phyloP scores from a whole-genome alignment of 2,113 vertebrate species.

The Notechis scutatus region DNA sequence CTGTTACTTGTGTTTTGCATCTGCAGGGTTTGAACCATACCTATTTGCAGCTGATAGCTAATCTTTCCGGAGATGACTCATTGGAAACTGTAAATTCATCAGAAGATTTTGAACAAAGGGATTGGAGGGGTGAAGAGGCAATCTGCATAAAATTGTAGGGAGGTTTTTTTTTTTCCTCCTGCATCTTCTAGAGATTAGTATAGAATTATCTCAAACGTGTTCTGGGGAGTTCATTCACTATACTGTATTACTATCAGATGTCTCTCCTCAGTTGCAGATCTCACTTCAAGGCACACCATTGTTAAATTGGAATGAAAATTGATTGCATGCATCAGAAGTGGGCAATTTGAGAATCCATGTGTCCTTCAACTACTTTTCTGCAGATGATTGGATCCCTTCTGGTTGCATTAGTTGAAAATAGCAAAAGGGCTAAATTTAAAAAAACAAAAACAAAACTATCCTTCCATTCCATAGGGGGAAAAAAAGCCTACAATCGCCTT shows the following conservation, averaged over 20 bases:
- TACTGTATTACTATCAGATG: neutral
- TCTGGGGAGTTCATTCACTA: neutral
- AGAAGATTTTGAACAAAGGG: conserved; percentile 53
- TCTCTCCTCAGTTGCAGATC: neutral
- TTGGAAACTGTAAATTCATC: conserved; percentile 41
- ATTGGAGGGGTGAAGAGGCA: conserved; percentile 19
- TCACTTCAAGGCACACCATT: neutral
- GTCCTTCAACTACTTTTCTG: neutral
- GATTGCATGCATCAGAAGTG: neutral
- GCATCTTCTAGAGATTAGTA: neutral
- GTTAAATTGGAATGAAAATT: neutral
- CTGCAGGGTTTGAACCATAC: neutral
- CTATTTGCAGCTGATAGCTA: neutral
- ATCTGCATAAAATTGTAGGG: neutral
- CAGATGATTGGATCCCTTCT: neutral
- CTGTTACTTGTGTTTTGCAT: conserved; percentile 9
- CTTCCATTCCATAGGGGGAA: neutral
- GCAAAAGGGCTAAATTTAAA: neutral
- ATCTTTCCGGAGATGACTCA: conserved; percentile 44
- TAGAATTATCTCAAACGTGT: neutral
- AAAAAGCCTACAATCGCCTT: neutral
- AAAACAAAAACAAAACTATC: neutral
- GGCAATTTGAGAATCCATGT: neutral
- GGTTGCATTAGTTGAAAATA: neutral
- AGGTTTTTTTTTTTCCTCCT: neutral